Base-by-base conservation (phyloP, 2,888 invertebrate species). In the Temnothorax unifasciatus region DNA sequence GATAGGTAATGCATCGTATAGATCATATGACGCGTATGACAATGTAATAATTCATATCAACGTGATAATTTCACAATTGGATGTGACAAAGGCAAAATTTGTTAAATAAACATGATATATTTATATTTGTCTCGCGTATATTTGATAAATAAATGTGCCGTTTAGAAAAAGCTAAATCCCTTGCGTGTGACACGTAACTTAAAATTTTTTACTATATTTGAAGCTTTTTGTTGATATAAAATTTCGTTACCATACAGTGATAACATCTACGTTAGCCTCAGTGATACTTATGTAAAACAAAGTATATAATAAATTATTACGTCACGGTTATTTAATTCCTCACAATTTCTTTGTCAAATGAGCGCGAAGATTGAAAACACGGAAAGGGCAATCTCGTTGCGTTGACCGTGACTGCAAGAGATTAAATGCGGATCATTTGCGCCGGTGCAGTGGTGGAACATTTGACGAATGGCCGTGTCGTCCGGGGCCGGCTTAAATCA, bases 1-100 rank as follows among this genome's bases (percentile, higher is more conserved):
- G 79, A 81, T 81, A 81, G 79, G 79, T 81, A 81, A 81, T 71
- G 79, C 79, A 71, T 71, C 71, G 79, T 81, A 59, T 71, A 71
- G 79, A 81, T 81, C 79, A 81, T 57, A 34, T 52, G 79, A 81
- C 79, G 79, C 79, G 71, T 81, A 71, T 71, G 71, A 81, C 71
- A 69, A 81, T 25, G 79, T 71, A 71, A 69, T 81, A 81, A 81
- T 81, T 81, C 38, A 71, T 59, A 81, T 81, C 79, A 71, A 81
- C 13, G 59, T 71, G 69, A 69, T 81, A 81, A 69, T 71, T 81
- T 59, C 71, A 59, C 57, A 38, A 64, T 47, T 81, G 59, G 44
- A 71, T 59, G 4, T 81, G 79, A 81, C 71, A 81, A 59, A 71
- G 47, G 71, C 59, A 79, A 79, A 71, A 79, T 71, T 79, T 41